A percentile compares a stretch with the other conserved stretches of the same genome.
phyloP scores from a whole-genome alignment of 1,140 invertebrate species.

The Pogonus chalceus region DNA sequence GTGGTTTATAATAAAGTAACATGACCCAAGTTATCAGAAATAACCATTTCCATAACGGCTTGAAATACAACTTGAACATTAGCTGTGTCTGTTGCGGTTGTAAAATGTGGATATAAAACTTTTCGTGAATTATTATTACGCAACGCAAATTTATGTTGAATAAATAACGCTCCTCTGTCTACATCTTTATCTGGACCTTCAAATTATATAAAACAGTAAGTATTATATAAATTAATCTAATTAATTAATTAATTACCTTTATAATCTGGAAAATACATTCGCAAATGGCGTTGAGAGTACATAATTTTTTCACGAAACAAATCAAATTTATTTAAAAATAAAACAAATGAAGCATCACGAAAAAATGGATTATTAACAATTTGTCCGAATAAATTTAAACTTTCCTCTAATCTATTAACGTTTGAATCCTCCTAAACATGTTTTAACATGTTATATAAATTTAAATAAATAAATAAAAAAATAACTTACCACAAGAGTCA shows the following conservation, averaged over 20 bases:
- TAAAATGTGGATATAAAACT: constrained; percentile 53
- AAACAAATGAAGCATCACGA: constrained; percentile 50
- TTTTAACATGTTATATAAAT: constrained; percentile 3
- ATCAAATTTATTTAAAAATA: constrained; percentile 65
- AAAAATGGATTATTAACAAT: constrained; percentile 58
- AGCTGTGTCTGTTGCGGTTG: constrained; percentile 53
- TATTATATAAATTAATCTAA: constrained; percentile 9
- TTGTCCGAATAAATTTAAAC: constrained; percentile 51
- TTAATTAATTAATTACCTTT: constrained; percentile 32
- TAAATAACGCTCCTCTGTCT: constrained; percentile 50
- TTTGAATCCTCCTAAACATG: constrained; percentile 48
- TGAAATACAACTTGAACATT: constrained; percentile 52
- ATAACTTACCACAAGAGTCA: constrained; percentile 46
- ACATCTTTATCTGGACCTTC: constrained; percentile 53
- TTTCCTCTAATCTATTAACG: constrained; percentile 56
- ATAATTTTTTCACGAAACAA: constrained; percentile 55
- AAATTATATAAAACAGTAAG: not conserved
- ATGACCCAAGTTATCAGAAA: constrained; percentile 46
- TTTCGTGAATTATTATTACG: constrained; percentile 46
- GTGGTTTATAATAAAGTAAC: constrained; percentile 41
- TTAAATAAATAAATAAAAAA: constrained; percentile 11
- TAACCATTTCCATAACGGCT: constrained; percentile 51
- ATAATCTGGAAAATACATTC: constrained; percentile 49
- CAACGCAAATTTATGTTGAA: constrained; percentile 50
- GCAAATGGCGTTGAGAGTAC: constrained; percentile 48